These are phyloP conservation scores for Bombus huntii DNA, from an alignment of 1,140 invertebrate genomes.

Conservation along the genomic window DNA sequence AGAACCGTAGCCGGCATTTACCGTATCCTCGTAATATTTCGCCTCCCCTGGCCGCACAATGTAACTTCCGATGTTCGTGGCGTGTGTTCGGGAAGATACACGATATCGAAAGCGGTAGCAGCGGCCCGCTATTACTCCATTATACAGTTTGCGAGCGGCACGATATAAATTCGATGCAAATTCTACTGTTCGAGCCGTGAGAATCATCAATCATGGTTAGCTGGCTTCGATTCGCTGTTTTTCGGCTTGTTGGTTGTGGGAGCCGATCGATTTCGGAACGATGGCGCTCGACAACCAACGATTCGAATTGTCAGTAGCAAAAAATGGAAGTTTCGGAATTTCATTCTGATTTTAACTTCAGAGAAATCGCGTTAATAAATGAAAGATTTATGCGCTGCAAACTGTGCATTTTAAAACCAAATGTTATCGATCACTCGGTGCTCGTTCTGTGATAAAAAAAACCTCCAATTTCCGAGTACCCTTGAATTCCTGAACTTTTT, in stretches of 20 bases:
- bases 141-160: constrained; percentile 52
- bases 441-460: no score
- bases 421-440: no score
- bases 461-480: no score
- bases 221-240: constrained; percentile 11
- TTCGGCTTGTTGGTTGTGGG: constrained; percentile 4
- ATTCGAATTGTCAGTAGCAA: background rate
- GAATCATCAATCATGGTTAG: constrained; percentile 54
- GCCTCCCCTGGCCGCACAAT: constrained; percentile 21
- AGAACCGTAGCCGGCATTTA: constrained; percentile 32
- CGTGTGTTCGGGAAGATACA: constrained; percentile 46
- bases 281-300: background rate
- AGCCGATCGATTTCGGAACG: background rate
- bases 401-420: no score
- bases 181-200: constrained; percentile 41
- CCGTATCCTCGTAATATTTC: constrained; percentile 44
- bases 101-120: constrained; percentile 45
- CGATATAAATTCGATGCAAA: constrained; percentile 56
- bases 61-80: constrained; percentile 34
- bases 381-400: no score
- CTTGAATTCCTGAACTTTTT: no score
- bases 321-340: background rate
- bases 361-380: no score
- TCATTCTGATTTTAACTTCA: background rate
- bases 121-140: constrained; percentile 50